These are phyloP conservation scores for Mantis religiosa DNA, from an alignment of 2,888 invertebrate species.

Conservation along the genomic window DNA sequence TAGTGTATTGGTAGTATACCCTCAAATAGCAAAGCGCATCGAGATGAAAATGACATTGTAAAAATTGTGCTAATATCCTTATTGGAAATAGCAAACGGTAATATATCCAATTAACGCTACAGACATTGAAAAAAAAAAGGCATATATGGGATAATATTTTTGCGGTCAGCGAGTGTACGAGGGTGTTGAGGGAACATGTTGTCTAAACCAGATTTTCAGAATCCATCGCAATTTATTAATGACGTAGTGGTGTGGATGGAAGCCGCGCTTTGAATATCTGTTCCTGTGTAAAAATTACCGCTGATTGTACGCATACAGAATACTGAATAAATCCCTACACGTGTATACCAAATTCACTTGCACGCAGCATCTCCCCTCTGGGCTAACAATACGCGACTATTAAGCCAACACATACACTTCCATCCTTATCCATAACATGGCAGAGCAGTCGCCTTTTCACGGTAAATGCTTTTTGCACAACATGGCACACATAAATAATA, in stretches of 20 bases:
- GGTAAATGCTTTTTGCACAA: neutral
- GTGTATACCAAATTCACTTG: neutral
- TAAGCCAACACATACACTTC: neutral
- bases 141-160: neutral
- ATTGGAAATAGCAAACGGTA: neutral
- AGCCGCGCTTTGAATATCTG: constrained; percentile 7
- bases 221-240: constrained; percentile 18
- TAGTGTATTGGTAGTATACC: too few relatives aligned
- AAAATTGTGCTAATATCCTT: neutral
- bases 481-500: neutral
- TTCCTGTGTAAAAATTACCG: constrained; percentile 15
- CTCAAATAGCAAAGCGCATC: too few relatives aligned
- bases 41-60: neutral
- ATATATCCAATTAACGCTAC: neutral
- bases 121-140: neutral
- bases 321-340: constrained; percentile 12
- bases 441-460: neutral
- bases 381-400: constrained; percentile 15
- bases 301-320: constrained; percentile 14
- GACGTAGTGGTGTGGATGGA: constrained; percentile 13
- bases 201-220: constrained; percentile 18
- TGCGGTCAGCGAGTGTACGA: neutral
- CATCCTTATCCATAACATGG: neutral
- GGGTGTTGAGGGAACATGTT: neutral
- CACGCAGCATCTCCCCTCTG: neutral